Percentiles rank a stretch among this genome's conserved stretches.
These are phyloP conservation scores for Lanius collurio DNA, from an alignment of 2,113 vertebrate species.

Conservation along the genomic window DNA sequence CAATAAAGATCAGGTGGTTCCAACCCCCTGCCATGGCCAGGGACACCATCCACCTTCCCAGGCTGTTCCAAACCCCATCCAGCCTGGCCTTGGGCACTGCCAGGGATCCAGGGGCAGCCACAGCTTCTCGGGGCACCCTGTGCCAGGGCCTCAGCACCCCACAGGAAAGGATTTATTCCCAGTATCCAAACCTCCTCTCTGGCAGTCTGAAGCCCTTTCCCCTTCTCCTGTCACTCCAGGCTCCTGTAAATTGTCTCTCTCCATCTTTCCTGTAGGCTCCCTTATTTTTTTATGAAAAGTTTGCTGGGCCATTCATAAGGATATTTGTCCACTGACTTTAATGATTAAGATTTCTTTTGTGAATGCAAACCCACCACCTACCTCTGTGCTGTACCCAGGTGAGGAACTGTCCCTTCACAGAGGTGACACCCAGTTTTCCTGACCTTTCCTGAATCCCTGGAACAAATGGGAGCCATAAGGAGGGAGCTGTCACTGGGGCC, in stretches of 20 bases:
- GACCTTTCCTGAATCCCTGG: not conserved
- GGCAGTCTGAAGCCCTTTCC: not conserved
- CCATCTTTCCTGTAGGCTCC: not conserved
- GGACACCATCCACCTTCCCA: not conserved
- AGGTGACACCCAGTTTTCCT: not conserved
- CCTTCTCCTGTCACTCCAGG: not conserved
- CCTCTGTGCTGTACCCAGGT: not conserved
- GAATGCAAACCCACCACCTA: not conserved
- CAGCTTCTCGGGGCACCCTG: not conserved
- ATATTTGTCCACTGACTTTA: not conserved
- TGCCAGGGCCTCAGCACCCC: too few relatives aligned
- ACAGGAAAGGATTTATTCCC: rapidly evolving
- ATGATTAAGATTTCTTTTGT: not conserved
- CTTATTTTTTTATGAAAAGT: not conserved
- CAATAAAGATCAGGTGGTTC: not conserved
- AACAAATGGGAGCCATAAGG: rapidly evolving
- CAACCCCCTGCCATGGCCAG: not conserved
- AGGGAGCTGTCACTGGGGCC: not conserved
- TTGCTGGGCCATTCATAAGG: rapidly evolving
- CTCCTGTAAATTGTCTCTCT: not conserved
- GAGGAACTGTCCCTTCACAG: not conserved
- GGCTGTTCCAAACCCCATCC: rapidly evolving
- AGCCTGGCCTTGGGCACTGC: rapidly evolving
- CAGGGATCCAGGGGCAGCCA: not conserved
- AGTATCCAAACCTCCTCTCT: not conserved